Percentiles rank a stretch among this genome's conserved stretches.
These are phyloP conservation scores for Leucoptera coffeella DNA, from an alignment of 2,888 invertebrate genomes.

Conservation along the genomic window DNA sequence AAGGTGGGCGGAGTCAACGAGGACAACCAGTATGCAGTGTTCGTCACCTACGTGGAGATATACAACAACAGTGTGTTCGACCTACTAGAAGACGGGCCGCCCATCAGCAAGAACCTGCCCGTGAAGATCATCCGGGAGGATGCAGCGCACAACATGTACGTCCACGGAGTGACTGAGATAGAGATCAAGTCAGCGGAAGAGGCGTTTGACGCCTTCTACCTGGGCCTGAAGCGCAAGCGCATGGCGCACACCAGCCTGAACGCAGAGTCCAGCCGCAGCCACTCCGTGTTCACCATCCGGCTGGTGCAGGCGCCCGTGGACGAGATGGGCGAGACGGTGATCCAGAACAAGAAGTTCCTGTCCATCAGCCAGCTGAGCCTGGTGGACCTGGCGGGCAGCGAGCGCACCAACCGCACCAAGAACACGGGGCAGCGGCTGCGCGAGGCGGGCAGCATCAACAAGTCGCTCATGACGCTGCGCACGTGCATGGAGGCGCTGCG, in stretches of 20 bases:
- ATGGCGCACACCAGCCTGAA: conserved; percentile 92
- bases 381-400: conserved; percentile 97
- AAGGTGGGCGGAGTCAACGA: conserved; percentile 64
- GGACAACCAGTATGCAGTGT: conserved; percentile 83
- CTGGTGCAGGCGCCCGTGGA: conserved; percentile 73
- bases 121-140: conserved; percentile 88
- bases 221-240: conserved; percentile 81
- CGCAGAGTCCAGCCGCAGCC: conserved; percentile 92
- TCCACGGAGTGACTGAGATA: conserved; percentile 86
- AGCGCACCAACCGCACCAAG: conserved; percentile 86
- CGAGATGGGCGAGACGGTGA: conserved; percentile 66
- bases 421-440: conserved; percentile 62
- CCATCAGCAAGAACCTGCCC: conserved; percentile 65
- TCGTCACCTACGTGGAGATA: conserved; percentile 92
- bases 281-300: conserved; percentile 92
- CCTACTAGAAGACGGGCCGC: conserved; percentile 81
- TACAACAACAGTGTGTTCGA: conserved; percentile 97
- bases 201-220: conserved; percentile 84
- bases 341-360: conserved; percentile 73
- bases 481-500: conserved; percentile 86
- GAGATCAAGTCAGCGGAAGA: conserved; percentile 94
- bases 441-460: conserved; percentile 89
- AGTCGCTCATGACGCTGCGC: conserved; percentile 89
- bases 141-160: conserved; percentile 83
- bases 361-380: conserved; percentile 87